These are phyloP conservation scores for Itoplectis maculator DNA, from an alignment of 2,888 invertebrate genomes.

Conservation along the genomic window DNA sequence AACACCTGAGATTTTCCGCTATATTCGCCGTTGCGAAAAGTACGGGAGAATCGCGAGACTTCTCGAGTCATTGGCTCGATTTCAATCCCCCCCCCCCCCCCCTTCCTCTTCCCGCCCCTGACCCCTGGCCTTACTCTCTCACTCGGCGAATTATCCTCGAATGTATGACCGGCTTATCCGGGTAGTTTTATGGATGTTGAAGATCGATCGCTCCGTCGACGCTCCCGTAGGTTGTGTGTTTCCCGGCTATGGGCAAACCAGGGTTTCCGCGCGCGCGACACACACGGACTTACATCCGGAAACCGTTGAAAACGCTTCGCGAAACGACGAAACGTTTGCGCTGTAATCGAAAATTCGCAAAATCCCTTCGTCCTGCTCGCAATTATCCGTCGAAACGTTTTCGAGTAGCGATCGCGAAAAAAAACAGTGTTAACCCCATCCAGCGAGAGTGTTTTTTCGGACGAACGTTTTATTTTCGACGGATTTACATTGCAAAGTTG, in stretches of 20 bases:
- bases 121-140: too few relatives aligned
- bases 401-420: conserved; percentile 33
- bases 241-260: conserved; percentile 46
- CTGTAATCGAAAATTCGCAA: conserved; percentile 64
- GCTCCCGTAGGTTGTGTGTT: conserved; percentile 54
- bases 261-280: conserved; percentile 33
- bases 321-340: conserved; percentile 46
- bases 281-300: conserved; percentile 55
- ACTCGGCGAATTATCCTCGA: conserved; percentile 61
- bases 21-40: conserved; percentile 58
- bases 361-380: conserved; percentile 60
- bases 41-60: conserved; percentile 54
- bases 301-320: conserved; percentile 56
- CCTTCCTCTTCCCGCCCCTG: too few relatives aligned
- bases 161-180: conserved; percentile 69
- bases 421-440: too few relatives aligned
- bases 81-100: conserved; percentile 61
- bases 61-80: conserved; percentile 70
- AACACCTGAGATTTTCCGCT: conserved; percentile 56
- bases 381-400: conserved; percentile 55
- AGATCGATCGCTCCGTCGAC: conserved; percentile 63
- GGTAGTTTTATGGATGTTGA: conserved; percentile 68
- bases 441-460: conserved; percentile 28
- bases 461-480: neutral
- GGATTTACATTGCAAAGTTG: neutral